Evolutionary conservation across 2,888 invertebrate species (phyloP).

Genomic region (Conus canariensis): DNA sequence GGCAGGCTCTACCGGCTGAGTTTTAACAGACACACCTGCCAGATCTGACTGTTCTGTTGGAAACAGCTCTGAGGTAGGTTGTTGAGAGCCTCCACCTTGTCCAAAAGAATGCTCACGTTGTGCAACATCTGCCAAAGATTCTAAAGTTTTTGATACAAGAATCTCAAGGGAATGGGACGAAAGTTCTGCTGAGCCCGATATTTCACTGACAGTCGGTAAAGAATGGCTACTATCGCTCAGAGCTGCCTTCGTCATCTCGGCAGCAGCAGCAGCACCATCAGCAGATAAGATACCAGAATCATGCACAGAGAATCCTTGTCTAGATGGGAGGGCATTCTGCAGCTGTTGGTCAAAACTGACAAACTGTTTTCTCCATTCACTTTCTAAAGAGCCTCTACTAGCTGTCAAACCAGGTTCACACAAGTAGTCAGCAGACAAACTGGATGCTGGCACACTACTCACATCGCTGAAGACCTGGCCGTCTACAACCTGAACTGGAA

Average conservation of each 20-base stretch:
- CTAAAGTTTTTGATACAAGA: neutral
- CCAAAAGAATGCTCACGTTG: neutral
- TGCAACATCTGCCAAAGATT: neutral
- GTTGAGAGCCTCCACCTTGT: neutral
- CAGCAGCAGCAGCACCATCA: neutral
- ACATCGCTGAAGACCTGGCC: neutral
- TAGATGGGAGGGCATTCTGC: neutral
- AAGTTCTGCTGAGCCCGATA: neutral
- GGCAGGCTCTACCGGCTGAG: neutral
- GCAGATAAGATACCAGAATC: neutral
- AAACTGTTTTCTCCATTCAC: neutral
- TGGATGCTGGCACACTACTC: neutral
- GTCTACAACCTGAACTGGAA: neutral
- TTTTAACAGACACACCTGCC: neutral
- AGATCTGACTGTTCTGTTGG: neutral
- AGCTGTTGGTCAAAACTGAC: constrained; percentile 15
- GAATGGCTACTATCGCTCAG: neutral
- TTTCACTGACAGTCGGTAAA: neutral
- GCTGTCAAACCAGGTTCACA: neutral
- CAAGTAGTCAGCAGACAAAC: too few species aligned
- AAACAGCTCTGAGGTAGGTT: neutral
- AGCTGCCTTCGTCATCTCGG: neutral
- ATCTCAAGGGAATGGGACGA: neutral
- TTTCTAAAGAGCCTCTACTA: neutral
- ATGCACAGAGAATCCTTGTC: neutral